phyloP scores from a whole-genome alignment of 2,113 vertebrate genomes.

The Tamias sibiricus region DNA sequence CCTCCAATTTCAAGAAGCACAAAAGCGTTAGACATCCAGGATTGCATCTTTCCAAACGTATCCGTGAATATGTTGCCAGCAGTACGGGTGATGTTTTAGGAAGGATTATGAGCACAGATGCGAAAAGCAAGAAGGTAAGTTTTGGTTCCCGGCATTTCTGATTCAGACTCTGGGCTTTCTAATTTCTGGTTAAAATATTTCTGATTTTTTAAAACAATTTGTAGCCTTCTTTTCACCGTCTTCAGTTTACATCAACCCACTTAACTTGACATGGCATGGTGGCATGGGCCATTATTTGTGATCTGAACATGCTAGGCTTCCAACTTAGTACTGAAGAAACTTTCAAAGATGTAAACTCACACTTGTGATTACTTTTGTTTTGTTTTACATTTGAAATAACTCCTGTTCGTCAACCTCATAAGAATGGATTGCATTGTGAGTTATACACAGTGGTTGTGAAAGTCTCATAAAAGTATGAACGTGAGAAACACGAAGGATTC shows the following conservation, averaged over 20 bases:
- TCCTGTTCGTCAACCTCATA: not conserved
- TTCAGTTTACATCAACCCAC: not conserved
- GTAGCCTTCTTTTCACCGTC: not conserved
- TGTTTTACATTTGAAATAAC: not conserved
- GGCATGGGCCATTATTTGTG: accelerated
- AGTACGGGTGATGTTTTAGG: no score
- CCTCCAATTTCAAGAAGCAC: no score
- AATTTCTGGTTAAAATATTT: not conserved
- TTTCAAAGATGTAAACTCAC: not conserved
- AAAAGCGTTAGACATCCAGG: no score
- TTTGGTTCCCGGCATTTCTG: no score
- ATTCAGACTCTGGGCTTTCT: not conserved
- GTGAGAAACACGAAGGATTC: not conserved
- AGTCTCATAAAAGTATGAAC: not conserved
- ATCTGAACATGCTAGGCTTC: not conserved
- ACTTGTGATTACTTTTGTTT: not conserved
- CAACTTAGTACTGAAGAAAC: not conserved
- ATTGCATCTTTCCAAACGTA: no score
- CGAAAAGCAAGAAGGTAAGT: no score
- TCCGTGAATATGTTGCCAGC: no score
- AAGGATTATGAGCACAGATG: no score
- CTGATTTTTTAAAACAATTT: not conserved
- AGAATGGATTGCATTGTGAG: not conserved
- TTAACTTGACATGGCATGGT: no score
- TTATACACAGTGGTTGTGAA: not conserved